A percentile compares a stretch with the other conserved stretches of the same genome.
phyloP scores from a whole-genome alignment of 1,140 invertebrate genomes.

The Phthorimaea operculella region DNA sequence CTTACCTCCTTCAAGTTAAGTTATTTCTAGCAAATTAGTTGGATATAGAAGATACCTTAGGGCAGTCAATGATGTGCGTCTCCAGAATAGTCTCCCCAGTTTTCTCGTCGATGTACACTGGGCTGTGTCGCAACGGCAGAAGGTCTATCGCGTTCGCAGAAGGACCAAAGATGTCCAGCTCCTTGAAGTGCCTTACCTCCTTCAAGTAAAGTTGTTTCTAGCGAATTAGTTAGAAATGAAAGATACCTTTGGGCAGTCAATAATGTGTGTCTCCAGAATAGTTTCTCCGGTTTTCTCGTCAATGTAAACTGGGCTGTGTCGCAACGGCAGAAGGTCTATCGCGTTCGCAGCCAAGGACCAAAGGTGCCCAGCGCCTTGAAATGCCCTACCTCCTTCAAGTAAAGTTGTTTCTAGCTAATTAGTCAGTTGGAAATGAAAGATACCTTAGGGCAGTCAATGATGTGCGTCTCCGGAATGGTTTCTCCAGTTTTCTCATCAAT shows the following conservation, averaged over 20 bases:
- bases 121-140: slow-evolving; percentile 37
- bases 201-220: slow-evolving; percentile 51
- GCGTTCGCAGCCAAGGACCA: slow-evolving; percentile 77
- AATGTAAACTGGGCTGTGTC: slow-evolving; percentile 19
- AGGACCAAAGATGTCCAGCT: slow-evolving; percentile 87
- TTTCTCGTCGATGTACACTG: slow-evolving; percentile 3
- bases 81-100: slow-evolving; percentile 17
- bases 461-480: slow-evolving; percentile 22
- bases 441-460: slow-evolving; percentile 54
- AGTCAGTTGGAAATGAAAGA: too few relatives aligned
- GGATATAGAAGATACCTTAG: slow-evolving; percentile 44
- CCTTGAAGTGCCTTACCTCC: slow-evolving; percentile 84
- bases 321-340: slow-evolving; percentile 48
- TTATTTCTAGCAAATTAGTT: too few relatives aligned
- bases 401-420: too few relatives aligned
- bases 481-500: slow-evolving; percentile 6
- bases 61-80: slow-evolving; percentile 39
- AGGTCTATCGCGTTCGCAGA: slow-evolving; percentile 65
- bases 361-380: slow-evolving; percentile 85
- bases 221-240: too few relatives aligned
- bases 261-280: slow-evolving; percentile 25
- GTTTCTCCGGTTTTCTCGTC: slow-evolving; percentile 7
- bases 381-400: slow-evolving; percentile 82
- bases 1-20: slow-evolving; percentile 85
- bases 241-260: slow-evolving; percentile 54